phyloP scores from a whole-genome alignment of 1,140 invertebrate species.

The Palaemon carinicauda region DNA sequence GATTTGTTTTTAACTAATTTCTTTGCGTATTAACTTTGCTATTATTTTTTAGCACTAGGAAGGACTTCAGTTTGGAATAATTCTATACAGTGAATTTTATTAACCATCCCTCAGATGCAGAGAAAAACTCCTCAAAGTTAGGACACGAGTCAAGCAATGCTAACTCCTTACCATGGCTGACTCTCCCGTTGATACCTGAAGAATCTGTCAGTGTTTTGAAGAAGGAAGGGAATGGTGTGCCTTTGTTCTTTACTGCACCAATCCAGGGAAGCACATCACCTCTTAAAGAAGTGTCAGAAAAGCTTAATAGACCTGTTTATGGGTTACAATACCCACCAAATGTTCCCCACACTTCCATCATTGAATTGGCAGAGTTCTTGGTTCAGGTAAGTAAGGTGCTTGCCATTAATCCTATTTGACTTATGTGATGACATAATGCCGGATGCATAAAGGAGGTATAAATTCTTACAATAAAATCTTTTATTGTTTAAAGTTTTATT shows the following conservation, averaged over 20 bases:
- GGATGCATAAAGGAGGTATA: too few species aligned
- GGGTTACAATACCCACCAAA: slow-evolving; percentile 86
- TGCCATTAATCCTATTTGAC: too few species aligned
- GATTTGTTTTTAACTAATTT: not conserved
- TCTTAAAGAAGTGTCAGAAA: slow-evolving; percentile 74
- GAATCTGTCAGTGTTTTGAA: not conserved
- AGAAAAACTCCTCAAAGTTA: too few species aligned
- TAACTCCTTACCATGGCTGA: slow-evolving; percentile 13
- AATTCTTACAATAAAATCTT: too few species aligned
- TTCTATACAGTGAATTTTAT: too few species aligned
- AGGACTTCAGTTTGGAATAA: too few species aligned
- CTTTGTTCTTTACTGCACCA: slow-evolving; percentile 84
- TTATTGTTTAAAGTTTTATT: too few species aligned
- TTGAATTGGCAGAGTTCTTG: slow-evolving; percentile 81
- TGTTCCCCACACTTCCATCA: slow-evolving; percentile 78
- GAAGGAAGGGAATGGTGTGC: slow-evolving; percentile 48
- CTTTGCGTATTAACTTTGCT: too few species aligned
- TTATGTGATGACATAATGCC: too few species aligned
- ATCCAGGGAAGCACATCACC: slow-evolving; percentile 86
- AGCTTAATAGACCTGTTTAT: slow-evolving; percentile 81
- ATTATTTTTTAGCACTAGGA: too few species aligned
- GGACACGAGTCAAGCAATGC: not conserved
- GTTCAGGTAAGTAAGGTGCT: slow-evolving; percentile 70
- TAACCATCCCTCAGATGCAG: too few species aligned
- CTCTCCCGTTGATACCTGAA: slow-evolving; percentile 8